Conservation (phyloP, 2,113 vertebrate genomes). For the Syrmaticus mikado region DNA sequence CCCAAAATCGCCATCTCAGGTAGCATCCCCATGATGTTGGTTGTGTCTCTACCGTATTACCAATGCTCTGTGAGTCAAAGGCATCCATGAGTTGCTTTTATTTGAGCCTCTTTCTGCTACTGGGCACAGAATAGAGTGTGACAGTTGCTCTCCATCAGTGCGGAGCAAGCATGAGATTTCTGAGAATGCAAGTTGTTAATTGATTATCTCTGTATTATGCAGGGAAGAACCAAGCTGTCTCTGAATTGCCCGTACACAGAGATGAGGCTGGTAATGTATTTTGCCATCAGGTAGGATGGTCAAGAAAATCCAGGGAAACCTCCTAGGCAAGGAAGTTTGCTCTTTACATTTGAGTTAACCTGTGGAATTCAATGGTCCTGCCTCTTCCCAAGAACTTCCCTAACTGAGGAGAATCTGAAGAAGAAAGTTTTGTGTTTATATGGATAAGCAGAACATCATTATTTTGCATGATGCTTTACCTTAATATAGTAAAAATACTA, state of each 20-base stretch:
- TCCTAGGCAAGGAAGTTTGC: neutral
- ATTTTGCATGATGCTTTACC: neutral
- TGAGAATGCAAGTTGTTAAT: neutral
- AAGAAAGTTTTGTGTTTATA: neutral
- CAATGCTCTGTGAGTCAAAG: neutral
- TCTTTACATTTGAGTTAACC: neutral
- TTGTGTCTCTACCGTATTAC: neutral
- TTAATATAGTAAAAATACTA: neutral
- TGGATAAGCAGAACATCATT: neutral
- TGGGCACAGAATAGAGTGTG: neutral
- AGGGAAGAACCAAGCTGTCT: neutral
- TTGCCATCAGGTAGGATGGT: neutral
- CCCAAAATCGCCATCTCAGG: conserved; percentile 97
- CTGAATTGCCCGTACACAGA: neutral
- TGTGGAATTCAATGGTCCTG: neutral
- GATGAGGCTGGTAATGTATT: neutral
- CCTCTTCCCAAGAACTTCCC: neutral
- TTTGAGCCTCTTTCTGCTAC: neutral
- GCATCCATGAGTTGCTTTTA: neutral
- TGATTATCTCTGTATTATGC: neutral
- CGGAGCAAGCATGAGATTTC: neutral
- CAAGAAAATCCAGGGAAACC: neutral
- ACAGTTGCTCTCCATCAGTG: neutral
- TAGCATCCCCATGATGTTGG: conserved; percentile 64
- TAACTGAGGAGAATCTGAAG: neutral